Evolutionary conservation across 1,140 invertebrate genomes (phyloP).

Genomic region (Papilio machaon): DNA sequence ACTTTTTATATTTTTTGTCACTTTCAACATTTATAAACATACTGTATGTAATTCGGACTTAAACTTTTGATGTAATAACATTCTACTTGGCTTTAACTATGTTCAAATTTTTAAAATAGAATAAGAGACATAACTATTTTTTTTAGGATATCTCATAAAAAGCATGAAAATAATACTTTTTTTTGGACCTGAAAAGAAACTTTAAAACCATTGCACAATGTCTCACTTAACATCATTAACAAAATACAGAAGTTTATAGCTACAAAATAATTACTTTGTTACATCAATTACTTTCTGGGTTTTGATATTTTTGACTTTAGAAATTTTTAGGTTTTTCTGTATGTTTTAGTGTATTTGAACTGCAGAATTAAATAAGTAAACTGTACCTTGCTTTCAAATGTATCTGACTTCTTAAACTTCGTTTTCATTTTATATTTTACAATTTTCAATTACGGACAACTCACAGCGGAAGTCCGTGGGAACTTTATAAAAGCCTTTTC

Average conservation of each 20-base stretch:
- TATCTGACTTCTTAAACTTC: background rate
- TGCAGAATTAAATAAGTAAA: too few species aligned
- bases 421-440: slow-evolving; percentile 19
- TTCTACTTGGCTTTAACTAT: background rate
- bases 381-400: background rate
- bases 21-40: slow-evolving; percentile 6
- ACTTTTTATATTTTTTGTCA: background rate
- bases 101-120: background rate
- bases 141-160: too few species aligned
- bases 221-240: too few species aligned
- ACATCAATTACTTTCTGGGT: too few species aligned
- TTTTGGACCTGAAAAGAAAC: too few species aligned
- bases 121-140: background rate
- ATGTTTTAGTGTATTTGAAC: too few species aligned
- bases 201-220: too few species aligned
- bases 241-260: too few species aligned
- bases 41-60: background rate
- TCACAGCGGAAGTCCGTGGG: background rate
- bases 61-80: background rate
- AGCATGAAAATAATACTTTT: too few species aligned
- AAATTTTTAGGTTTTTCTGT: too few species aligned
- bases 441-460: slow-evolving; percentile 18
- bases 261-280: too few species aligned
- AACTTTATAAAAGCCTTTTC: slow-evolving; percentile 13
- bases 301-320: too few species aligned